Evolutionary conservation across 1,140 invertebrate species (phyloP).

Genomic region (Drosophila kikkawai): DNA sequence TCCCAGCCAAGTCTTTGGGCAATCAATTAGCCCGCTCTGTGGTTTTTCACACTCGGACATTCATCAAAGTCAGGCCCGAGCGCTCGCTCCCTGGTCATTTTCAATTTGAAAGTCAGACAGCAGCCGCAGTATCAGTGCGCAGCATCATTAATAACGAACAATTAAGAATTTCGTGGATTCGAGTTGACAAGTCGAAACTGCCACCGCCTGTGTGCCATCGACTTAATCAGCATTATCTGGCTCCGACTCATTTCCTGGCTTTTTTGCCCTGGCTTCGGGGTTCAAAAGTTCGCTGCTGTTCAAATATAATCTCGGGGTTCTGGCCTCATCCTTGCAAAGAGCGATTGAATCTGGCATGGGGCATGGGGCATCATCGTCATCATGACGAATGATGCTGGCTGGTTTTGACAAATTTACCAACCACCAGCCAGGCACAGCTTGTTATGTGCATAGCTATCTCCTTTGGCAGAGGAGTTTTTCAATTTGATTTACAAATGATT

Average conservation of each 20-base stretch:
- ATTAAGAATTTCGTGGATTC: slow-evolving; percentile 69
- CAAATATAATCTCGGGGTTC: slow-evolving; percentile 44
- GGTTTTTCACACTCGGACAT: slow-evolving; percentile 62
- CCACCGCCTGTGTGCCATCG: slow-evolving; percentile 33
- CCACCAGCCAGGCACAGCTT: slow-evolving; percentile 25
- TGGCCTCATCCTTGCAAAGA: no score
- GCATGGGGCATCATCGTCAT: slow-evolving; percentile 18
- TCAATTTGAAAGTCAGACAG: slow-evolving; percentile 69
- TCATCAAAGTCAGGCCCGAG: slow-evolving; percentile 63
- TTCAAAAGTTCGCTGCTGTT: slow-evolving; percentile 50
- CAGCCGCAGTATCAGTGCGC: slow-evolving; percentile 36
- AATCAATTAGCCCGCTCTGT: slow-evolving; percentile 67
- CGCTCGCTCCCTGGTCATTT: slow-evolving; percentile 42
- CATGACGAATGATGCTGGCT: slow-evolving; percentile 68
- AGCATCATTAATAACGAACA: slow-evolving; percentile 76
- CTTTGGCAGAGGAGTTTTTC: slow-evolving; percentile 55
- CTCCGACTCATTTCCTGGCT: slow-evolving; percentile 36
- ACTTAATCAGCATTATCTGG: slow-evolving; percentile 55
- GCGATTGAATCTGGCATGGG: slow-evolving; percentile 45
- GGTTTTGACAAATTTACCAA: slow-evolving; percentile 65
- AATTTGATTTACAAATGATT: slow-evolving; percentile 73
- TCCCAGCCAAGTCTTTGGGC: slow-evolving; percentile 44
- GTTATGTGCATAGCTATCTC: slow-evolving; percentile 53
- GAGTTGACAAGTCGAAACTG: slow-evolving; percentile 52
- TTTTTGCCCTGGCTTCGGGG: slow-evolving; percentile 1